phyloP scores from a whole-genome alignment of 2,888 invertebrate species.

The Drosophila kanekoi region DNA sequence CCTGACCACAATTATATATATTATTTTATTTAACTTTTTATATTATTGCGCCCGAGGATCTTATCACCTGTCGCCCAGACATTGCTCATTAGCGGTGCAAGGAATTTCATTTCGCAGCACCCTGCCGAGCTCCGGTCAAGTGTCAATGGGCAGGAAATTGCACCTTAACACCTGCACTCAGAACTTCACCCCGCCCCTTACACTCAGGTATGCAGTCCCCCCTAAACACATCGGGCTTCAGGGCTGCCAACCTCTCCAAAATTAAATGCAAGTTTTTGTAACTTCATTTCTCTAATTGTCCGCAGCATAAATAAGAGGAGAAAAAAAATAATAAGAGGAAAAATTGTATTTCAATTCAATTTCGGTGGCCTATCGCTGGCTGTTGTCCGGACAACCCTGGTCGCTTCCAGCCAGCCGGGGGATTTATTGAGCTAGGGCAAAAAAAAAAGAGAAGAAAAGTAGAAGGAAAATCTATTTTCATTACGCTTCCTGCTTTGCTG shows the following conservation, averaged over 20 bases:
- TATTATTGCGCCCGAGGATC: constrained; percentile 11
- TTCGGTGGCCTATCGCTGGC: constrained; percentile 63
- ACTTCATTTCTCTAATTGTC: constrained; percentile 67
- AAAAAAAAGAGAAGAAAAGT: constrained; percentile 15
- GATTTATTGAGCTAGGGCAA: background rate
- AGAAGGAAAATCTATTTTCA: constrained; percentile 71
- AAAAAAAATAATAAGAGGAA: constrained; percentile 1
- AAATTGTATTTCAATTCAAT: constrained; percentile 75
- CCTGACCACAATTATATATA: constrained; percentile 68
- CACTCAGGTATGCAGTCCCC: too few species aligned
- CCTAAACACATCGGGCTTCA: too few species aligned
- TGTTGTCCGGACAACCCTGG: constrained; percentile 52
- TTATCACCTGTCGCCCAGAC: constrained; percentile 57
- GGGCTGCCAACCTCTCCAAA: background rate
- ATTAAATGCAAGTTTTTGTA: constrained; percentile 15
- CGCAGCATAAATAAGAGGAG: constrained; percentile 2
- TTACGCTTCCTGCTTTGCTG: constrained; percentile 44
- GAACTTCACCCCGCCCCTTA: too few species aligned
- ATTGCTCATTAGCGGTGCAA: constrained; percentile 57
- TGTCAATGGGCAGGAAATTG: constrained; percentile 53
- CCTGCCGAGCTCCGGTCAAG: constrained; percentile 21
- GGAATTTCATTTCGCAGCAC: constrained; percentile 16
- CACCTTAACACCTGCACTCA: constrained; percentile 47
- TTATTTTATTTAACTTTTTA: background rate
- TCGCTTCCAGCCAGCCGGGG: background rate